Evolutionary conservation across 2,888 invertebrate genomes (phyloP).

Genomic region (Deladenus siricidicola): DNA sequence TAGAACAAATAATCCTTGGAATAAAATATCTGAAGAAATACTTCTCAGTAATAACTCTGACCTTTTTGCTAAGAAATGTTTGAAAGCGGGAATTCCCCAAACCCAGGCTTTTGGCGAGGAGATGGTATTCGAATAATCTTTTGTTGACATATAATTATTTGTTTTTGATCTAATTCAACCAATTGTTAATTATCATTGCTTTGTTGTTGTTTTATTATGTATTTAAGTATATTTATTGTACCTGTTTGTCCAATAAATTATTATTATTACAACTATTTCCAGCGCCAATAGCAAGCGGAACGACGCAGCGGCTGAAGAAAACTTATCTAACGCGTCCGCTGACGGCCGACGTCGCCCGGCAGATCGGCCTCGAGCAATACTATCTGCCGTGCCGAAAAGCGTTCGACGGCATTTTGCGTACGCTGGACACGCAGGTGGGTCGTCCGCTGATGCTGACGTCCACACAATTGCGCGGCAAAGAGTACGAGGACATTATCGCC

Average conservation of each 20-base stretch:
- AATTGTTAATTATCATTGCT: not conserved
- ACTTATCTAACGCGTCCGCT: conserved; percentile 63
- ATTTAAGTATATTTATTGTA: no score
- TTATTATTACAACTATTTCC: no score
- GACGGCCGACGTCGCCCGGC: conserved; percentile 88
- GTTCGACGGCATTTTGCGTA: conserved; percentile 86
- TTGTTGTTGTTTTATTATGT: not conserved
- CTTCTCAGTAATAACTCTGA: no score
- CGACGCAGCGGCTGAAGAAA: conserved; percentile 47
- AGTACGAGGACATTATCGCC: conserved; percentile 56
- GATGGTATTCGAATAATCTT: no score
- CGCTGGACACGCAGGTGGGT: conserved; percentile 91
- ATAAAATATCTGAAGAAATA: no score
- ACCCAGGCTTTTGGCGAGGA: no score
- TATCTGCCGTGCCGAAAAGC: conserved; percentile 90
- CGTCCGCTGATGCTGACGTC: conserved; percentile 93
- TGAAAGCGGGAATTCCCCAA: no score
- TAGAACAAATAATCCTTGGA: no score
- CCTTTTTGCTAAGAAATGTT: no score
- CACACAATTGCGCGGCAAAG: conserved; percentile 82
- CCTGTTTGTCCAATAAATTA: no score
- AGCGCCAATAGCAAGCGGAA: conserved; percentile 36
- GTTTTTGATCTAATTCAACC: no score
- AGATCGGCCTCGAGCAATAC: conserved; percentile 92
- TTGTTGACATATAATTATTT: no score